A percentile compares a stretch with the other conserved stretches of the same genome.
Evolutionary conservation across 2,113 vertebrate genomes (phyloP).

Genomic region (Numida meleagris): DNA sequence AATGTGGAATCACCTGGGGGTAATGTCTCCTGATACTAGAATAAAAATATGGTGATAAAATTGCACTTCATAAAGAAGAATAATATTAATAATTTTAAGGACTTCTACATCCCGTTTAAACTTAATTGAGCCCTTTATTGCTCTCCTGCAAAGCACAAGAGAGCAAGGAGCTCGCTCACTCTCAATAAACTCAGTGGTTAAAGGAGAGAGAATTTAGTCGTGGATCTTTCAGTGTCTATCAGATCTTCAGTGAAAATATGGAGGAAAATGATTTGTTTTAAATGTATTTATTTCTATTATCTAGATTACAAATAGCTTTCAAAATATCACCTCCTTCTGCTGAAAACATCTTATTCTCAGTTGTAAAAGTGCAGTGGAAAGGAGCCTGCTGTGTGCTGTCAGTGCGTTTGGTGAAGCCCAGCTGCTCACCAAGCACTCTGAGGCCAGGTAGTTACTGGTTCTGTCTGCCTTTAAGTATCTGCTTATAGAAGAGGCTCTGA

Average conservation of each 20-base stretch:
- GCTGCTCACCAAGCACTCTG: neutral
- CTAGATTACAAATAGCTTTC: neutral
- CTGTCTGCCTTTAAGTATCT: constrained; percentile 8
- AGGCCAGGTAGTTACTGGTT: neutral
- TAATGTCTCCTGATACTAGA: neutral
- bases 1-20: neutral
- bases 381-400: neutral
- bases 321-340: neutral
- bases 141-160: neutral
- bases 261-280: neutral
- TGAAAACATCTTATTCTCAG: neutral
- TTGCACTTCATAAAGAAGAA: constrained; percentile 11
- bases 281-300: neutral
- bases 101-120: constrained; percentile 17
- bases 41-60: neutral
- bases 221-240: neutral
- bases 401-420: neutral
- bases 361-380: neutral
- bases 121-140: constrained; percentile 29
- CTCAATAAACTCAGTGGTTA: neutral
- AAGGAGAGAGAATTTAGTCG: neutral
- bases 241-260: neutral
- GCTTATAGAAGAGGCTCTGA: constrained; percentile 25
- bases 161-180: neutral
- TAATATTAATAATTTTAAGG: neutral